Evolutionary conservation across 2,888 invertebrate genomes (phyloP).

Genomic region (Enchytraeus crypticus): DNA sequence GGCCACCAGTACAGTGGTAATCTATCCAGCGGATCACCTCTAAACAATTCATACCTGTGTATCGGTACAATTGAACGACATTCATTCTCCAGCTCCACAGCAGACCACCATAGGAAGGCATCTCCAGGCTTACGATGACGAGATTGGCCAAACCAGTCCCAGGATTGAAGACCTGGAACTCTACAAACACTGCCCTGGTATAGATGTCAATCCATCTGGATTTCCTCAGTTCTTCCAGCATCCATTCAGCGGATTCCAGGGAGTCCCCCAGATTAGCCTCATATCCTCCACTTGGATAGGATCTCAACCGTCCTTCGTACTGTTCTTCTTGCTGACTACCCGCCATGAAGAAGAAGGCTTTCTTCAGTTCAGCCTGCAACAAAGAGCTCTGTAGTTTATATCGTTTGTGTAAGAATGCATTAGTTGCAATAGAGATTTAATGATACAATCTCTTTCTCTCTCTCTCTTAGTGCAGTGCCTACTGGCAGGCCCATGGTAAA

Average conservation of each 20-base stretch:
- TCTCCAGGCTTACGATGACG: slow-evolving; percentile 32
- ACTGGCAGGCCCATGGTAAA: too few relatives aligned
- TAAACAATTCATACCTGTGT: too few relatives aligned
- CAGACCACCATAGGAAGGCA: slow-evolving; percentile 20
- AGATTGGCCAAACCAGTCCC: slow-evolving; percentile 35
- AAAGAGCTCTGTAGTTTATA: too few relatives aligned
- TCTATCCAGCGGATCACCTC: too few relatives aligned
- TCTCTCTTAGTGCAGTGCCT: too few relatives aligned
- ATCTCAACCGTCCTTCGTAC: slow-evolving; percentile 12
- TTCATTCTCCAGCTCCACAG: neutral
- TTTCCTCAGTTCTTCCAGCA: slow-evolving; percentile 9
- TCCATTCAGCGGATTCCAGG: slow-evolving; percentile 4
- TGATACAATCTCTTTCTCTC: too few relatives aligned
- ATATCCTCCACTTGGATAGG: slow-evolving; percentile 28
- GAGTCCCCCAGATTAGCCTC: slow-evolving; percentile 21
- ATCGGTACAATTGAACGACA: slow-evolving; percentile 9
- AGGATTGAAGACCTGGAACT: slow-evolving; percentile 28
- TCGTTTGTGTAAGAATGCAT: too few relatives aligned
- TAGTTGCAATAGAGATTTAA: too few relatives aligned
- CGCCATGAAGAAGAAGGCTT: too few relatives aligned
- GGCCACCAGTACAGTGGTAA: too few relatives aligned
- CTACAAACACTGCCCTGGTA: slow-evolving; percentile 24
- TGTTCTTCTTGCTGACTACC: too few relatives aligned
- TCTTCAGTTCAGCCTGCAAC: too few relatives aligned
- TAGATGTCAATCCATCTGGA: slow-evolving; percentile 24